Conservation (phyloP, 2,113 vertebrate genomes). For the Dromas ardeola region DNA sequence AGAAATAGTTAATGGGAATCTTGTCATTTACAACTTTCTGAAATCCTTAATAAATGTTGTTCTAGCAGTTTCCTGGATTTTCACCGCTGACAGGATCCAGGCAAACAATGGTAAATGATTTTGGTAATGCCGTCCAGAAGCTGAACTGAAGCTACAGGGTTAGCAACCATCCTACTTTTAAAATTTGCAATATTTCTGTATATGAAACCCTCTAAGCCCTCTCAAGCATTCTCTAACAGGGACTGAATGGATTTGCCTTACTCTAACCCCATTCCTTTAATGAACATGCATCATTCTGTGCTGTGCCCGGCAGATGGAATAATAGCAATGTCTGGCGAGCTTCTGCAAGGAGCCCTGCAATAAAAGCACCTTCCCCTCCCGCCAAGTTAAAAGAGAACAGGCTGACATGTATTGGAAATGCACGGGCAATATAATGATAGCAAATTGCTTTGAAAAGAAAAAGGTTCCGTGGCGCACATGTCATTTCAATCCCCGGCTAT, state of each 20-base stretch:
- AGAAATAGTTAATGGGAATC: neutral
- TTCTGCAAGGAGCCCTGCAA: slow-evolving; percentile 49
- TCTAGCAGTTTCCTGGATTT: neutral
- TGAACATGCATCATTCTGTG: slow-evolving; percentile 40
- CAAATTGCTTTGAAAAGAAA: slow-evolving; percentile 71
- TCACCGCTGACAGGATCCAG: neutral
- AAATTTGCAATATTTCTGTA: neutral
- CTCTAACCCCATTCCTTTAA: slow-evolving; percentile 42
- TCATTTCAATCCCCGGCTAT: slow-evolving; percentile 45
- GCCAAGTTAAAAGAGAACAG: slow-evolving; percentile 69
- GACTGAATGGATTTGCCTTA: neutral
- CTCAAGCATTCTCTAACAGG: neutral
- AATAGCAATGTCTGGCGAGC: slow-evolving; percentile 43
- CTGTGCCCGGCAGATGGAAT: slow-evolving; percentile 27
- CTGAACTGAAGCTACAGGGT: neutral
- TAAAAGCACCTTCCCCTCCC: slow-evolving; percentile 67
- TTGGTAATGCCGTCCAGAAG: neutral
- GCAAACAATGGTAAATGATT: neutral
- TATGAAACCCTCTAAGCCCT: neutral
- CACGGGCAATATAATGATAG: slow-evolving; percentile 71
- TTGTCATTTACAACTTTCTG: neutral
- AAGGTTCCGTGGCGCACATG: slow-evolving; percentile 42
- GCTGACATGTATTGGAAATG: slow-evolving; percentile 73
- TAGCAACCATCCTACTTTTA: neutral
- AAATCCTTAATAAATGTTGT: neutral